A percentile compares a stretch with the other conserved stretches of the same genome.
Evolutionary conservation across 2,888 invertebrate species (phyloP).

Genomic region (Limenitis camilla): DNA sequence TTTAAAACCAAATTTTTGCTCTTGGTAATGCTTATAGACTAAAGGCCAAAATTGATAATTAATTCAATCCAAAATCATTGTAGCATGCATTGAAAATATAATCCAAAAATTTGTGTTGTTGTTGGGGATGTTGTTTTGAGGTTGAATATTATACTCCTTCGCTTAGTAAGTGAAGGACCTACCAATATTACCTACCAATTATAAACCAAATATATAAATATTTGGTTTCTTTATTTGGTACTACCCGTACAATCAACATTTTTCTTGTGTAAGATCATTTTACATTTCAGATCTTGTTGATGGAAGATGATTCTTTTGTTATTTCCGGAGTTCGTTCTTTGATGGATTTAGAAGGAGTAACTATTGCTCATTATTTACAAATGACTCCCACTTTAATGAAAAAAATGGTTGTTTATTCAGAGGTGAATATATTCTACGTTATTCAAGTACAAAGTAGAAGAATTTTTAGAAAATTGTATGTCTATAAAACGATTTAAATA

Average conservation of each 20-base stretch:
- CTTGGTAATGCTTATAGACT: too few relatives aligned
- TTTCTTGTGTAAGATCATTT: background rate
- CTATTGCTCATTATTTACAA: constrained; percentile 55
- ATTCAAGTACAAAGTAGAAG: background rate
- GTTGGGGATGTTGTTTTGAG: too few relatives aligned
- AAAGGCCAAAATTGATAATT: too few relatives aligned
- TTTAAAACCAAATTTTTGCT: too few relatives aligned
- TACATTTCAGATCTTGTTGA: constrained; percentile 40
- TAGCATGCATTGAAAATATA: too few relatives aligned
- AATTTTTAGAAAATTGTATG: background rate
- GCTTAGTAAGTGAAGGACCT: too few relatives aligned
- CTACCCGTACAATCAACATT: too few relatives aligned
- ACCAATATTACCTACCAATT: too few relatives aligned
- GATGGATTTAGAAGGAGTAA: constrained; percentile 56
- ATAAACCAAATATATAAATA: background rate
- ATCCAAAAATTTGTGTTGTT: too few relatives aligned
- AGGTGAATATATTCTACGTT: constrained; percentile 26
- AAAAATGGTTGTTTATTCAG: constrained; percentile 43
- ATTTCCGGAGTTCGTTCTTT: constrained; percentile 48
- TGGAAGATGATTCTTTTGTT: constrained; percentile 60
- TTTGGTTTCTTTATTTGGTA: background rate
- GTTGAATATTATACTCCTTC: too few relatives aligned
- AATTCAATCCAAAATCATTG: too few relatives aligned
- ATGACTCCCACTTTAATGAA: constrained; percentile 60
- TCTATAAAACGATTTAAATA: too few relatives aligned